Percentiles rank a stretch among this genome's conserved stretches.
Conservation (phyloP, 2,888 invertebrate species). For the Orthosia gothica region DNA sequence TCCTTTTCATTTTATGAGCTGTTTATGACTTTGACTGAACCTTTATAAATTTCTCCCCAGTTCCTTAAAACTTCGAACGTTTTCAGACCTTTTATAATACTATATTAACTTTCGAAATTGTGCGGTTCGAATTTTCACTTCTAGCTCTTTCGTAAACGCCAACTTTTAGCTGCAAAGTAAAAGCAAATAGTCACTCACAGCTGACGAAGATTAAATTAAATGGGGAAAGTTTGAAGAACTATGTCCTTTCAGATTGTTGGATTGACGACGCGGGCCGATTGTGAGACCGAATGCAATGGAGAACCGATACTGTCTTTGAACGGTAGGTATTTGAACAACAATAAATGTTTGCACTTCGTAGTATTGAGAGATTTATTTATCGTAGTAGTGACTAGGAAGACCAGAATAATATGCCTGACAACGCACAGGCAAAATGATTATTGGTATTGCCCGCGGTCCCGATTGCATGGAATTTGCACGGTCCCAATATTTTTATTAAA, state of each 20-base stretch:
- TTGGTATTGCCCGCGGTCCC: too few relatives aligned
- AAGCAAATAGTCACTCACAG: constrained; percentile 61
- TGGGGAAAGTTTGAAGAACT: constrained; percentile 62
- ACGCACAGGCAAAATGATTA: neutral
- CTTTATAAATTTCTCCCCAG: neutral
- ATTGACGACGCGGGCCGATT: constrained; percentile 52
- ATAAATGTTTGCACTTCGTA: neutral
- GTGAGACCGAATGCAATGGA: constrained; percentile 35
- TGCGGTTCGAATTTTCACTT: constrained; percentile 37
- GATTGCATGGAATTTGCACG: neutral
- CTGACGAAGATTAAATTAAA: constrained; percentile 67
- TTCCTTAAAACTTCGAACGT: neutral
- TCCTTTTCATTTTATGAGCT: neutral
- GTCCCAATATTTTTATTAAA: too few relatives aligned
- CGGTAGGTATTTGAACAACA: constrained; percentile 17
- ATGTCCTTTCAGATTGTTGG: constrained; percentile 54
- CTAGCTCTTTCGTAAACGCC: constrained; percentile 54
- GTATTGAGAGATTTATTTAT: constrained; percentile 5
- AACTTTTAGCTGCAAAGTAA: constrained; percentile 56
- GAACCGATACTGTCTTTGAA: constrained; percentile 30
- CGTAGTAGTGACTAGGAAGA: neutral
- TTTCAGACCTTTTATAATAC: constrained; percentile 17
- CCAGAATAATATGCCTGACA: neutral
- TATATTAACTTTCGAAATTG: constrained; percentile 26
- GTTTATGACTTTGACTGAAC: neutral